These are phyloP conservation scores for Contarinia nasturtii DNA, from an alignment of 1,140 invertebrate genomes.

Conservation along the genomic window DNA sequence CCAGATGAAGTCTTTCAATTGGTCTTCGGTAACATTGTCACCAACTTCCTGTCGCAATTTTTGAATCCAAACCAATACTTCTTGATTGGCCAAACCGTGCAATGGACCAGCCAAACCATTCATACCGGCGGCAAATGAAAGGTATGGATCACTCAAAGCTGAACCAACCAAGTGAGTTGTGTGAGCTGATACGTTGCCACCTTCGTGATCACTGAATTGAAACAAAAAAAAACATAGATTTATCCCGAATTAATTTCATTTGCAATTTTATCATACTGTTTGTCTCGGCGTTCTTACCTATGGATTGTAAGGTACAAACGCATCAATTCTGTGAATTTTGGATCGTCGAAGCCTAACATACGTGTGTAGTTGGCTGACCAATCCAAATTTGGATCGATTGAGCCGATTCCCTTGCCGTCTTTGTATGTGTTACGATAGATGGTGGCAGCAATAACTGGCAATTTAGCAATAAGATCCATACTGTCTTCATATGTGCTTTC, in stretches of 20 bases:
- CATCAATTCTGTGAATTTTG: constrained; percentile 80
- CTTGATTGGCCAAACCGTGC: constrained; percentile 91
- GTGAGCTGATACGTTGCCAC: constrained; percentile 91
- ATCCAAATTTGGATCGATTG: constrained; percentile 77
- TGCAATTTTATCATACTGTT: too few relatives aligned
- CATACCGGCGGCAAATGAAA: constrained; percentile 85
- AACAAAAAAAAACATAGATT: constrained; percentile 6
- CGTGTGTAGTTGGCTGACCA: constrained; percentile 86
- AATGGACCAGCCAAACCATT: constrained; percentile 89
- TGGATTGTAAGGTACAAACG: constrained; percentile 91
- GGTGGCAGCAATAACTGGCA: constrained; percentile 84
- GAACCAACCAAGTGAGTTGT: constrained; percentile 89
- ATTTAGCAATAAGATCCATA: constrained; percentile 91
- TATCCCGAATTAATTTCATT: constrained; percentile 1
- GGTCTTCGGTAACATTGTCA: constrained; percentile 62
- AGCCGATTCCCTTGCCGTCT: constrained; percentile 67
- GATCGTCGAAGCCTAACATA: constrained; percentile 82
- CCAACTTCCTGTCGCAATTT: constrained; percentile 65
- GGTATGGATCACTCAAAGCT: constrained; percentile 84
- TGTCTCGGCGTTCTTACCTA: constrained; percentile 21
- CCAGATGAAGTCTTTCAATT: constrained; percentile 85
- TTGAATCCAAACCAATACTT: constrained; percentile 70
- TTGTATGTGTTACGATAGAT: constrained; percentile 84
- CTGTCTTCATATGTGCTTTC: constrained; percentile 85
- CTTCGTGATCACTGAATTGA: constrained; percentile 68